Percentiles rank a stretch among this genome's conserved stretches.
These are phyloP conservation scores for Bombus waltoni DNA, from an alignment of 1,140 invertebrate species.

Conservation along the genomic window DNA sequence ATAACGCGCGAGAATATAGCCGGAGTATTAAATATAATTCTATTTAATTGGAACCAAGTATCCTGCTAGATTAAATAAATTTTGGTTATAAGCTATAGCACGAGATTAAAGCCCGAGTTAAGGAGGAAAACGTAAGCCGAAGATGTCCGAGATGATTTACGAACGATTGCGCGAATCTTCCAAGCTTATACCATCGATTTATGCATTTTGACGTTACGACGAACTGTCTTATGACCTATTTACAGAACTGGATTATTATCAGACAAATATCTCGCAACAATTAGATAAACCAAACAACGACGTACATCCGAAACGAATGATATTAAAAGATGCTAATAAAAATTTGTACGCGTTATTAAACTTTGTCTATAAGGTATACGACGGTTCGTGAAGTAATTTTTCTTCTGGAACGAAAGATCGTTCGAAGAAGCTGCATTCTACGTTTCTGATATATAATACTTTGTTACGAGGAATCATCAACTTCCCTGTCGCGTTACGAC, in stretches of 20 bases:
- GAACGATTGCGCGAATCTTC: background rate
- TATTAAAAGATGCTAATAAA: background rate
- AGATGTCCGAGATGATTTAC: background rate
- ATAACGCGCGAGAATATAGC: too few species aligned
- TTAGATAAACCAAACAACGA: background rate
- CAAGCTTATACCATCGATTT: background rate
- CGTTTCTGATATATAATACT: background rate
- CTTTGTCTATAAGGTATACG: background rate
- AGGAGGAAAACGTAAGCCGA: background rate
- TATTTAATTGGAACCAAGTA: too few species aligned
- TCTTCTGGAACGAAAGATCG: background rate
- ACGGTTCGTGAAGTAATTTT: background rate
- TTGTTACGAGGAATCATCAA: conserved; percentile 11
- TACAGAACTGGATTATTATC: too few species aligned
- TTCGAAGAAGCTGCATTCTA: background rate
- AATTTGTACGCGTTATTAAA: background rate
- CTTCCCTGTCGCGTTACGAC: conserved; percentile 3
- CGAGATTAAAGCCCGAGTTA: background rate
- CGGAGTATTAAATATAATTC: background rate
- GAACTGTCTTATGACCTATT: too few species aligned
- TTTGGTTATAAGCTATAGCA: background rate
- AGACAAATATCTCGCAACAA: background rate
- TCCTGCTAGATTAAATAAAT: background rate
- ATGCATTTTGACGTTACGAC: background rate
- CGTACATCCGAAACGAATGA: background rate